Base-by-base conservation (phyloP, 2,113 vertebrate species). In the Daphoenositta chrysoptera region DNA sequence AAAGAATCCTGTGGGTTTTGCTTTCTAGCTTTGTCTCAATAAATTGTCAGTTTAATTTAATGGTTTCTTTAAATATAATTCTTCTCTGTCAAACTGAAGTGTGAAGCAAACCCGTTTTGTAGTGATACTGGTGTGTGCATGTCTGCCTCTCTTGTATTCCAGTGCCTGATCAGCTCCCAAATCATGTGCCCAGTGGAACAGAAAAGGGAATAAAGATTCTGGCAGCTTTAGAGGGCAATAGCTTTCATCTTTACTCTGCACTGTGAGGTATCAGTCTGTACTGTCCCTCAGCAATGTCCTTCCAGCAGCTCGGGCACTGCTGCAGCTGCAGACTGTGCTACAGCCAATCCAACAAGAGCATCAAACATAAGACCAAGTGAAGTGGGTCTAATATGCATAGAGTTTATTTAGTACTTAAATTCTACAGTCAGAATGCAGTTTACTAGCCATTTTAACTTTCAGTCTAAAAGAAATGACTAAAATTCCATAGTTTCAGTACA, bases 321-420 rank as follows among this genome's bases (percentile, higher is more conserved):
- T 35, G 54, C 73, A 50, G 42, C 64, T 65, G 31, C n/a, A 79
- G 7, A 13, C 57, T 4, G 5, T 0, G 0, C 7, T 13, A 30
- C 4, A 2, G 47, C 26, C 42, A 15, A 35, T 47, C 17, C 71
- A 47, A 7, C 31, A 20, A 6, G 2, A 27, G 21, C 35, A 77
- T 9, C 4, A 83, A 92, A 61, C 28, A 53, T 10, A 47, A 88
- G 42, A 71, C 70, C 50, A 82, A 83, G 60, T 26, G 44, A 84
- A 94, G 90, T 31, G 40, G 68, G n/a, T 83, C 88, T 93, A 79
- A 95, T 96, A 86, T 97, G 91, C 94, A 97, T 94, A 97, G 93
- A 96, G 77, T 98, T 98, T 98, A 98, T 98, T 98, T 97, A 94
- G 91, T 91, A 92, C 60, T 93, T 48, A 40, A 80, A 76, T 92